Percentiles rank a stretch among this genome's conserved stretches.
Evolutionary conservation across 2,797 vertebrate species (phyloP).

Genomic region (Salmo trutta): DNA sequence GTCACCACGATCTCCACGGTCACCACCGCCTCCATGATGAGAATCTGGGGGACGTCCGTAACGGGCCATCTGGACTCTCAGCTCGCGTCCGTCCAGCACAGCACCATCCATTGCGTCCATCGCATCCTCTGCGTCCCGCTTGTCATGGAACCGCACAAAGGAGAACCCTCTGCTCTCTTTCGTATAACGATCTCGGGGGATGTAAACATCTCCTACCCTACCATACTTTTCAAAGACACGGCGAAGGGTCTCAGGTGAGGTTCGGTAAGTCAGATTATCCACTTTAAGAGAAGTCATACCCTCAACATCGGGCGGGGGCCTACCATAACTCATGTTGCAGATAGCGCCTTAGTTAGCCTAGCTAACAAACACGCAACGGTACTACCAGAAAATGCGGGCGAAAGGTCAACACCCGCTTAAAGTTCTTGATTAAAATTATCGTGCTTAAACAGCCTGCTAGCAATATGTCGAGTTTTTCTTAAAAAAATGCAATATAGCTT

Average conservation of each 20-base stretch:
- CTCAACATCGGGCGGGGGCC: constrained; percentile 90
- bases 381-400: neutral
- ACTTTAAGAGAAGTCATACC: constrained; percentile 96
- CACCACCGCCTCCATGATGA: constrained; percentile 81
- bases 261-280: constrained; percentile 93
- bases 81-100: constrained; percentile 87
- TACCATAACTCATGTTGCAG: constrained; percentile 86
- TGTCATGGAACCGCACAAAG: constrained; percentile 93
- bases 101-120: constrained; percentile 97
- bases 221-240: constrained; percentile 95
- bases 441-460: neutral
- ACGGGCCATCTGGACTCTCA: constrained; percentile 93
- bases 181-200: constrained; percentile 91
- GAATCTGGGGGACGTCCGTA: constrained; percentile 91
- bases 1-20: constrained; percentile 81
- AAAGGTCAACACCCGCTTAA: neutral
- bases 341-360: neutral
- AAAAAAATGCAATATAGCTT: neutral
- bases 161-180: constrained; percentile 93
- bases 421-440: neutral
- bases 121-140: constrained; percentile 91
- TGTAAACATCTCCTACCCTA: constrained; percentile 91
- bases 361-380: neutral
- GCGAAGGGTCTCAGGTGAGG: constrained; percentile 87
- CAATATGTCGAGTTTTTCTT: neutral